A percentile compares a stretch with the other conserved stretches of the same genome.
phyloP scores from a whole-genome alignment of 1,140 invertebrate genomes.

The Drosophila bifasciata region DNA sequence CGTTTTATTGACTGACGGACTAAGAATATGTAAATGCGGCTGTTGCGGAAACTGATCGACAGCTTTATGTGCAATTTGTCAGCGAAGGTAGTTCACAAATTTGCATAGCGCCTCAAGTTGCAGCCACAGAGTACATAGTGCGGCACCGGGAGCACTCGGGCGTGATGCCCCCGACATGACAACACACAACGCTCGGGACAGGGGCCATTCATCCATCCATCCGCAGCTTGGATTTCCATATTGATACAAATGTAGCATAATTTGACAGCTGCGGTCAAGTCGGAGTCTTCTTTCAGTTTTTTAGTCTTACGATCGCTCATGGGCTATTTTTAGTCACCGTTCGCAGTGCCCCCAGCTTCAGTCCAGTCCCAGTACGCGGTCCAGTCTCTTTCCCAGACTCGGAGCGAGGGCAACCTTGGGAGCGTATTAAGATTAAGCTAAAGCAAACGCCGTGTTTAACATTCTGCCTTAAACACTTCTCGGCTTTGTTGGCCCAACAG shows the following conservation, averaged over 20 bases:
- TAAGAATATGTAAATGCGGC: conserved; percentile 55
- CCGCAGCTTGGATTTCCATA: conserved; percentile 50
- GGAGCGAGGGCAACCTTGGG: conserved; percentile 53
- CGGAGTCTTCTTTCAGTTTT: conserved; percentile 40
- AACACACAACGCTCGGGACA: conserved; percentile 56
- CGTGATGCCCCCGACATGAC: conserved; percentile 63
- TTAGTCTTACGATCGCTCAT: conserved; percentile 64
- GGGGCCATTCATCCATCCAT: no score
- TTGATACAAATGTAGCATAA: conserved; percentile 70
- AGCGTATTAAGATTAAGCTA: conserved; percentile 51
- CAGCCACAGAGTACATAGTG: conserved; percentile 19
- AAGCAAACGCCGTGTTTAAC: conserved; percentile 39
- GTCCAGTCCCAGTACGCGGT: no score
- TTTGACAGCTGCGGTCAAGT: conserved; percentile 71
- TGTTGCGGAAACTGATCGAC: conserved; percentile 75
- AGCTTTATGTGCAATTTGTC: conserved; percentile 83
- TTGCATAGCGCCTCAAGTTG: conserved; percentile 67
- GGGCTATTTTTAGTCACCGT: conserved; percentile 67
- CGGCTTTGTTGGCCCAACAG: conserved; percentile 27
- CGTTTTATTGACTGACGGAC: conserved; percentile 14
- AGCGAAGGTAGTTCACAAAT: conserved; percentile 77
- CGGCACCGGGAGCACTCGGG: conserved; percentile 1
- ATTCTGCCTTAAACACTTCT: conserved; percentile 13
- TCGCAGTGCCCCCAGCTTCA: no score
- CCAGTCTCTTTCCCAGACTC: conserved; percentile 28